Base-by-base conservation (phyloP, 1,140 invertebrate genomes). In the Cydia splendana region DNA sequence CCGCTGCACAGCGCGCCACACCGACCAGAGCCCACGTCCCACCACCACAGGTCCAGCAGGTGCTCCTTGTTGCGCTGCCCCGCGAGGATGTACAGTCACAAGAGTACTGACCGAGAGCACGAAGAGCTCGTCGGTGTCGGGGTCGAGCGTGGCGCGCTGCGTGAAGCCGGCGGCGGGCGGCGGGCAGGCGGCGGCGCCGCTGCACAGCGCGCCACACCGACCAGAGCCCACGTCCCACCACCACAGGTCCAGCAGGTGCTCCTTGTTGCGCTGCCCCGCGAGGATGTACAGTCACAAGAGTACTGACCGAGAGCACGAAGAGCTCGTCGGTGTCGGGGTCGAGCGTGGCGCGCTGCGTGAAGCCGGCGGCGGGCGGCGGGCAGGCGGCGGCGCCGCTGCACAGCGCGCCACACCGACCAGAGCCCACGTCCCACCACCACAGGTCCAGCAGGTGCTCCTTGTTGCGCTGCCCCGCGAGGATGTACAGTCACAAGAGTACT, bases 211-310 rank as follows among this genome's bases (percentile, higher is more conserved):
- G 30, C 30, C 30, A 2, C 30, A 30, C 2, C 2, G 4, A 0
- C 30, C 30, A 0, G 30, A 30, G 2, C 30, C 30, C 30, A 30
- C 30, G 30, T 30, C 30, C 30, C 30, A 30, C 30, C 30, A 30
- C 2, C 30, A 30, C 30, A 30, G 30, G 30, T 30, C 30, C 30
- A 30, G 30, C 30, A 30, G 30, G 30, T 4, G 30, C 30, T 30
- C 30, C 30, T 30, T 30, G 30, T 30, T 24, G 24, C 24, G 24
- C 24, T 24, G 24, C 24, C 24, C 24, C 78, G 96, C 97, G 94
- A 98, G 98, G 82, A 98, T 97, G 88, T 97, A 98, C 48, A 62
- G 57, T n/a, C n/a, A n/a, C n/a, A n/a, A n/a, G n/a, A n/a, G 28
- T 13, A 65, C 62, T 65, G 20, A 65, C 97, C 73, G 97, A 65